Evolutionary conservation across 1,140 invertebrate species (phyloP).

Genomic region (Drosophila eugracilis): DNA sequence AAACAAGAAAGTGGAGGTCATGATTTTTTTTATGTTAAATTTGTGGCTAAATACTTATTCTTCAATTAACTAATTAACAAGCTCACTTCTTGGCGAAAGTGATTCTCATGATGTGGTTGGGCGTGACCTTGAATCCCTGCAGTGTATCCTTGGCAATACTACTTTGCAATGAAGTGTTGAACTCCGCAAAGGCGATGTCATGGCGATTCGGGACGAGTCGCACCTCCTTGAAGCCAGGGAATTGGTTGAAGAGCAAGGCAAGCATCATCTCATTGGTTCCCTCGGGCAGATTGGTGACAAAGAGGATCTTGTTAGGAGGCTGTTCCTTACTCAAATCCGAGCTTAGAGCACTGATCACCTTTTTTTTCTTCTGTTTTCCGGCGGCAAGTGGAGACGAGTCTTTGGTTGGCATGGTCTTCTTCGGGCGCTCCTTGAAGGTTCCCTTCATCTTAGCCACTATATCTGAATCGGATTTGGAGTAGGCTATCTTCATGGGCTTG

Average conservation of each 20-base stretch:
- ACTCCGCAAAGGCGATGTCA: conserved; percentile 99
- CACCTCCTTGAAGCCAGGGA: conserved; percentile 99
- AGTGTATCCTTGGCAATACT: conserved; percentile 98
- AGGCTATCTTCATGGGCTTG: conserved; percentile 99
- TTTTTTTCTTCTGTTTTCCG: conserved; percentile 91
- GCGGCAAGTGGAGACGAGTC: no score
- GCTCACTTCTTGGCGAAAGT: conserved; percentile 99
- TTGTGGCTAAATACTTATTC: no score
- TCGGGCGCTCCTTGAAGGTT: conserved; percentile 97
- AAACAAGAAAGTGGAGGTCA: no score
- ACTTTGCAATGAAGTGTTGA: conserved; percentile 98
- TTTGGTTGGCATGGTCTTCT: conserved; percentile 90
- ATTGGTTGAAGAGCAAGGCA: conserved; percentile 99
- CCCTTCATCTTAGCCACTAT: conserved; percentile 98
- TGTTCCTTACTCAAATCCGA: conserved; percentile 90
- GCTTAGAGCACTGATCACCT: conserved; percentile 85
- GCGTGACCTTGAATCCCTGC: conserved; percentile 99
- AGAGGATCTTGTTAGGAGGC: conserved; percentile 99
- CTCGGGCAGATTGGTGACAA: conserved; percentile 99
- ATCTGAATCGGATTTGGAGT: conserved; percentile 96
- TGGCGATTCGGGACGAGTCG: conserved; percentile 98
- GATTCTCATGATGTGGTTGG: conserved; percentile 99
- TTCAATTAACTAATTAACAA: no score
- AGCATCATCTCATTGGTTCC: conserved; percentile 99
- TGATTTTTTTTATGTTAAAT: no score